Conservation (phyloP, 1,140 invertebrate species). For the Meteorus sp. region DNA sequence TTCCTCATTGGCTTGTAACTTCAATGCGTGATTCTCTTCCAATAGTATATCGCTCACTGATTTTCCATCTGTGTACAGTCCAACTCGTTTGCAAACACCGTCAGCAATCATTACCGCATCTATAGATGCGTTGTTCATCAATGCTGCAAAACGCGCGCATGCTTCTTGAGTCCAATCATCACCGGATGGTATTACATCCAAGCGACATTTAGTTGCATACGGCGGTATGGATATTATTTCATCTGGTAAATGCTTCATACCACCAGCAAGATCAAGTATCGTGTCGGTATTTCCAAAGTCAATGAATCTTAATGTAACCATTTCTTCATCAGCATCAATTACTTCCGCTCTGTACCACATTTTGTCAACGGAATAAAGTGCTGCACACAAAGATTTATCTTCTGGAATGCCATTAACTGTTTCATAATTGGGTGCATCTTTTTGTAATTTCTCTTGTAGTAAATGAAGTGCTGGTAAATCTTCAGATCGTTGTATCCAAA, state of each 20-base stretch:
- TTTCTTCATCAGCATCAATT: conserved; percentile 69
- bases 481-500: conserved; percentile 45
- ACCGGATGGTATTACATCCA: conserved; percentile 66
- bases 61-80: conserved; percentile 30
- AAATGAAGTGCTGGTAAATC: conserved; percentile 29
- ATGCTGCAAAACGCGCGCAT: conserved; percentile 62
- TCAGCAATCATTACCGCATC: conserved; percentile 24
- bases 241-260: conserved; percentile 65
- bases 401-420: conserved; percentile 60
- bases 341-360: conserved; percentile 81
- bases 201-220: conserved; percentile 65
- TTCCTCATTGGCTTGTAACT: conserved; percentile 54
- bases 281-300: conserved; percentile 82
- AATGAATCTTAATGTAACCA: conserved; percentile 76
- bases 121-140: conserved; percentile 51
- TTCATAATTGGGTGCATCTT: conserved; percentile 53
- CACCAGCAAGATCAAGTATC: conserved; percentile 58
- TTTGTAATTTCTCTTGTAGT: conserved; percentile 64
- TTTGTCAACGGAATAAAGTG: conserved; percentile 72
- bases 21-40: conserved; percentile 55
- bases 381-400: conserved; percentile 70
- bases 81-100: conserved; percentile 23
- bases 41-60: conserved; percentile 41
- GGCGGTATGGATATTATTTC: conserved; percentile 58
- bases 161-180: conserved; percentile 69